Percentiles rank a stretch among this genome's conserved stretches.
phyloP scores from a whole-genome alignment of 2,113 vertebrate genomes.

The Columbina picui region DNA sequence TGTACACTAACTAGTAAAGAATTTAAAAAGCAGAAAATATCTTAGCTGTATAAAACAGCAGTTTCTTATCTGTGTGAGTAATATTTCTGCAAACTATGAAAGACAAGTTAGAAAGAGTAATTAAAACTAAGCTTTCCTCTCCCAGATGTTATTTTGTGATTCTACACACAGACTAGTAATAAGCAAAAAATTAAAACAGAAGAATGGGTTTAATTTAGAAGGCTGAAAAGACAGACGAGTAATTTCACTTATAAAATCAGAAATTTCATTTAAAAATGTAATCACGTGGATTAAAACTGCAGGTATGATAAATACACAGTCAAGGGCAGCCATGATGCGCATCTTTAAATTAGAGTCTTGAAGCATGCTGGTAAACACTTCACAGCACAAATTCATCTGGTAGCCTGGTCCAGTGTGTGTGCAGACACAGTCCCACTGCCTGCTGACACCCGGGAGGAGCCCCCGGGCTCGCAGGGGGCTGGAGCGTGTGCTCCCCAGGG shows the following conservation, averaged over 20 bases:
- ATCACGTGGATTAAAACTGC: not conserved
- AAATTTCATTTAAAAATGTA: not conserved
- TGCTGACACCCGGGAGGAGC: not conserved
- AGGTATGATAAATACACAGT: not conserved
- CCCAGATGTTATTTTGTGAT: not conserved
- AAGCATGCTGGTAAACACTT: not conserved
- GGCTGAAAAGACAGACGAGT: not conserved
- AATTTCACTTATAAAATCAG: not conserved
- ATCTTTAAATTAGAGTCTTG: not conserved
- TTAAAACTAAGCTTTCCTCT: not conserved
- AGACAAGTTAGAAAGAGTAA: not conserved
- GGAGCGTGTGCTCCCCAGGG: not conserved
- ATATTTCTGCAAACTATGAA: not conserved
- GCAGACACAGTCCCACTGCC: rapidly evolving
- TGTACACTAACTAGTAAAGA: not conserved
- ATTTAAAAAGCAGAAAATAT: not conserved
- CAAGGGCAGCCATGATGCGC: rapidly evolving
- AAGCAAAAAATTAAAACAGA: not conserved
- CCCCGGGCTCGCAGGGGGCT: rapidly evolving
- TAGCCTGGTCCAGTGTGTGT: not conserved
- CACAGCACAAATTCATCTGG: not conserved
- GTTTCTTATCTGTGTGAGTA: not conserved
- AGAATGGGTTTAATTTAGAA: not conserved
- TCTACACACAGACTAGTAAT: not conserved
- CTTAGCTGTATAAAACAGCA: not conserved